Conservation (phyloP, 2,113 vertebrate species). For the Tor tambroides region DNA sequence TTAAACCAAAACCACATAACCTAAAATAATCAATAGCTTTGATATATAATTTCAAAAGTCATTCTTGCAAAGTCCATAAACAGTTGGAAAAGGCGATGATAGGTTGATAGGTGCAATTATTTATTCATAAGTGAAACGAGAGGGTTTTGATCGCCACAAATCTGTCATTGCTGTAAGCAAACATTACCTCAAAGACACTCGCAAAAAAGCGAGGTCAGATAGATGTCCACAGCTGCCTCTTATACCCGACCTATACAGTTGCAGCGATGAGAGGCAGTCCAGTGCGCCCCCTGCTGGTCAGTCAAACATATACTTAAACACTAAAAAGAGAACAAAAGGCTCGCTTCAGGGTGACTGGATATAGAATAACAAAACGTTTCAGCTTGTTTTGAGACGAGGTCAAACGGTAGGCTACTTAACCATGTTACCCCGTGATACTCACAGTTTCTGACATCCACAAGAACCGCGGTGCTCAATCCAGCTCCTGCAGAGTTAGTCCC, state of each 20-base stretch:
- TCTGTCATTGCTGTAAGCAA: not conserved
- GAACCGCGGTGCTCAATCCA: not conserved
- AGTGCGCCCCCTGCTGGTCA: slow-evolving; percentile 25
- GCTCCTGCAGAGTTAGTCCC: not conserved
- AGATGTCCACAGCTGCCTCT: not conserved
- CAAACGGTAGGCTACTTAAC: not conserved
- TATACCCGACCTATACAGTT: not conserved
- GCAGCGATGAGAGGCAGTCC: not conserved
- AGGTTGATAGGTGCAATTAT: not conserved
- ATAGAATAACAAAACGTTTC: not conserved
- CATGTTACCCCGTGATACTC: not conserved
- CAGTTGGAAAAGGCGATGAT: not conserved
- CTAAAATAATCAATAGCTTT: not conserved
- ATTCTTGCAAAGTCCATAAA: not conserved
- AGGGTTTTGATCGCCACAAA: not conserved
- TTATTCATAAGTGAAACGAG: not conserved
- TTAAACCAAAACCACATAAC: not conserved
- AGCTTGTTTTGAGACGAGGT: not conserved
- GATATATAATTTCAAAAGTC: not conserved
- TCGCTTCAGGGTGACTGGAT: not conserved
- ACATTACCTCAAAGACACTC: not conserved
- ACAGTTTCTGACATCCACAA: not conserved
- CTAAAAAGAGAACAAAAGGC: not conserved
- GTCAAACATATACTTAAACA: not conserved
- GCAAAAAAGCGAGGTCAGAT: not conserved